Evolutionary conservation across 2,797 vertebrate species (phyloP), one percentile per base, ranked within the genome.

Genomic region (Etheostoma perlongum): DNA sequence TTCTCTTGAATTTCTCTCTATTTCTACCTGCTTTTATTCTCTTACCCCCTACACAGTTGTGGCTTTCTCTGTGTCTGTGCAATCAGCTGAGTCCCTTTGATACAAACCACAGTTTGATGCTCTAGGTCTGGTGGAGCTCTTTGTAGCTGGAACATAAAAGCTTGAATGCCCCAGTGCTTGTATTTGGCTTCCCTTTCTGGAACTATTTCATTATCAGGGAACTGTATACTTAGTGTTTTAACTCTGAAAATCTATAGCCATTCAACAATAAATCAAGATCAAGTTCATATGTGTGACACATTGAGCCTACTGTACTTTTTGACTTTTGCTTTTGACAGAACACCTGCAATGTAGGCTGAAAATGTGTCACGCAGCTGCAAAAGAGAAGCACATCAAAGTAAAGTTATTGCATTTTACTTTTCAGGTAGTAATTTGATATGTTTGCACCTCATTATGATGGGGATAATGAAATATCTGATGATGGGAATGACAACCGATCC

Each of bases 141-240:
- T 89, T 93, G 82, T 90, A 27, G 58, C 58, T 63, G 40, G 55
- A 44, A 72, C 74, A 91, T 87, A 77, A 89, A 89, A 86, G 88
- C 78, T 53, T 53, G 51, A 83, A 78, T 74, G 72, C 71, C 57
- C 83, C 75, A 52, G 54, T 53, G 63, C 57, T 72, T 67, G 63
- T 78, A 54, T 85, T 85, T 82, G 59, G 62, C 74, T 71, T 83
- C 68, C 40, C 59, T 74, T 67, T 80, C 27, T 74, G 49, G 75
- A 57, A 48, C 42, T 57, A n/a, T 74, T 80, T 82, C 57, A 83
- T 72, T 73, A 47, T 76, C 48, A 54, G 55, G 44, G 27, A 61
- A 58, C 58, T 53, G n/a, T 73, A 44, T 51, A 16, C 55, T 51
- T n/a, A 49, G 30, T 36, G 3, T 78, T 65, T 75, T 44, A 67